phyloP scores from a whole-genome alignment of 2,797 vertebrate genomes.

The Ctenopoma kingsleyae region DNA sequence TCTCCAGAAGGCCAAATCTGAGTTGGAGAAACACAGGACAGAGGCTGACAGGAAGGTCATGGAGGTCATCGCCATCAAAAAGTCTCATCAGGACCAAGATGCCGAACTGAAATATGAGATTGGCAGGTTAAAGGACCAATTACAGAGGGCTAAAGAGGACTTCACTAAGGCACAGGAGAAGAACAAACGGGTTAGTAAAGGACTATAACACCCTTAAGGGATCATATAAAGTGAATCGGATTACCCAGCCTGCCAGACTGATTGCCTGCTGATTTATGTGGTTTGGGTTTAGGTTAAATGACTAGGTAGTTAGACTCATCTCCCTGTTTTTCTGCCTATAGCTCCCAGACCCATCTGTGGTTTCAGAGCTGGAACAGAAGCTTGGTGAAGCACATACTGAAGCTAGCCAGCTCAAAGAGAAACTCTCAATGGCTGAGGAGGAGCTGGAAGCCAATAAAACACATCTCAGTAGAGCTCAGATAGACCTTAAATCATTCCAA shows the following conservation, averaged over 20 bases:
- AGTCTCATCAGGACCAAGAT: constrained; percentile 81
- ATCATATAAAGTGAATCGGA: neutral
- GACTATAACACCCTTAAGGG: neutral
- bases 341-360: constrained; percentile 80
- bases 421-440: constrained; percentile 85
- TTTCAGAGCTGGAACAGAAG: constrained; percentile 82
- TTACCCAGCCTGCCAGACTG: neutral
- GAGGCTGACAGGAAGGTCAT: constrained; percentile 85
- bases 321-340: constrained; percentile 45
- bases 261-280: neutral
- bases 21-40: constrained; percentile 81
- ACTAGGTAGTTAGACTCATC: no score
- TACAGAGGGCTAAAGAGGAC: constrained; percentile 85
- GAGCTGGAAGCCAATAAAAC: constrained; percentile 82
- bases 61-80: constrained; percentile 85
- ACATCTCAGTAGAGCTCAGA: constrained; percentile 63
- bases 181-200: constrained; percentile 81
- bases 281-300: neutral
- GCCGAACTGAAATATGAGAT: constrained; percentile 85
- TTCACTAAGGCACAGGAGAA: constrained; percentile 86
- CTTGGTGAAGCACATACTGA: constrained; percentile 83
- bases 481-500: constrained; percentile 65
- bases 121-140: constrained; percentile 84
- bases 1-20: constrained; percentile 79
- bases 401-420: constrained; percentile 84